phyloP scores from a whole-genome alignment of 2,113 vertebrate species.

The Xiphorhynchus elegans region DNA sequence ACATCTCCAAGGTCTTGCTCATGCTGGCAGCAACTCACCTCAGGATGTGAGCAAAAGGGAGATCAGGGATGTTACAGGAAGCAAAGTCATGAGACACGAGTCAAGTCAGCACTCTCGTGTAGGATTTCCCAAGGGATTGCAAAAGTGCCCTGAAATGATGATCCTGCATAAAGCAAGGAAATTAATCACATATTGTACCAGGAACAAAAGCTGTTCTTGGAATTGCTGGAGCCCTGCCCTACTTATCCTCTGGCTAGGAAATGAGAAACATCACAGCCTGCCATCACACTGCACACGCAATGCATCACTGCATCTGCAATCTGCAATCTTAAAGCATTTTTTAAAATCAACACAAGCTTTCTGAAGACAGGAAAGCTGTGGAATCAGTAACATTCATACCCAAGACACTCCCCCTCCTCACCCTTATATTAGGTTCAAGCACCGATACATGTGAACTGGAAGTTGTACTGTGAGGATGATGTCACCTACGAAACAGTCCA shows the following conservation, averaged over 20 bases:
- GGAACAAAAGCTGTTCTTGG: background rate
- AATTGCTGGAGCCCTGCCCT: background rate
- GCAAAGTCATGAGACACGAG: background rate
- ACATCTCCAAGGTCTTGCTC: background rate
- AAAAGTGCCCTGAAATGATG: background rate
- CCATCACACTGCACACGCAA: background rate
- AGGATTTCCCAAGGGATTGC: background rate
- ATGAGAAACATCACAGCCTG: background rate
- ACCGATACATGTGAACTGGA: background rate
- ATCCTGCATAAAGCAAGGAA: background rate
- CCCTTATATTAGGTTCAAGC: accelerated
- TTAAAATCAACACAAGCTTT: background rate
- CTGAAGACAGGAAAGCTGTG: background rate
- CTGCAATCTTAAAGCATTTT: background rate
- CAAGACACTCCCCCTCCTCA: background rate
- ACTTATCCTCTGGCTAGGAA: background rate
- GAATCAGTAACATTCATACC: accelerated
- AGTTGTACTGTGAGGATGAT: accelerated
- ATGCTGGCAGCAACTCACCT: background rate
- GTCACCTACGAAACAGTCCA: background rate
- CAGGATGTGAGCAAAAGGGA: background rate
- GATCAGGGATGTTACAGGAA: background rate
- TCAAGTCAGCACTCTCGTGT: background rate
- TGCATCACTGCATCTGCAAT: accelerated
- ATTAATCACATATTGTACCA: background rate